Conservation (phyloP, 2,797 vertebrate genomes). For the Cryptoprocta ferox region DNA sequence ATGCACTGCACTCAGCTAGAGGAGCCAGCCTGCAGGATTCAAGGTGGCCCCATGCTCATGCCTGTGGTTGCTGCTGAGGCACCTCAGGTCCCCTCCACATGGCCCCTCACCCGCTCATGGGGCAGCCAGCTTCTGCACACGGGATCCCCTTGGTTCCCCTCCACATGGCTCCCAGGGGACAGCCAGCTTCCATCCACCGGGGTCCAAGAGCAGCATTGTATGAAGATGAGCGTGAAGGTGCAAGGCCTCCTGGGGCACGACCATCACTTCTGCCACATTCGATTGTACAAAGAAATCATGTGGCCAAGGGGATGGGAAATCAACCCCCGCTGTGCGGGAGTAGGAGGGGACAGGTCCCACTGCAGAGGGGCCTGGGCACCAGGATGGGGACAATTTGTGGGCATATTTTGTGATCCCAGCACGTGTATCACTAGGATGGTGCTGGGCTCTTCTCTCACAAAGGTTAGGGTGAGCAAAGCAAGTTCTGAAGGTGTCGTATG, state of each 20-base stretch:
- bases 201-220: accelerated
- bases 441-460: not conserved
- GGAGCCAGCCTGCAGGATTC: not conserved
- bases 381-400: not conserved
- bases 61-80: not conserved
- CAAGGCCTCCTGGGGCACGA: not conserved
- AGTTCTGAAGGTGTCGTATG: not conserved
- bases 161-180: not conserved
- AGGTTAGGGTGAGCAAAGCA: not conserved
- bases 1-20: not conserved
- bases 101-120: not conserved
- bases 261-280: not conserved
- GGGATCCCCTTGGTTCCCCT: not conserved
- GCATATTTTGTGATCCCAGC: not conserved
- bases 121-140: not conserved
- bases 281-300: not conserved
- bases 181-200: not conserved
- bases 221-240: not conserved
- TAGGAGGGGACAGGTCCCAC: not conserved
- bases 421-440: not conserved
- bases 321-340: not conserved
- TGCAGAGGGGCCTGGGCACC: accelerated
- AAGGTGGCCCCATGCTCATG: not conserved
- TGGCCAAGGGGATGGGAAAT: not conserved
- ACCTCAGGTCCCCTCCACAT: not conserved